Base-by-base conservation (phyloP, 2,888 invertebrate genomes). In the Thumatha senex region DNA sequence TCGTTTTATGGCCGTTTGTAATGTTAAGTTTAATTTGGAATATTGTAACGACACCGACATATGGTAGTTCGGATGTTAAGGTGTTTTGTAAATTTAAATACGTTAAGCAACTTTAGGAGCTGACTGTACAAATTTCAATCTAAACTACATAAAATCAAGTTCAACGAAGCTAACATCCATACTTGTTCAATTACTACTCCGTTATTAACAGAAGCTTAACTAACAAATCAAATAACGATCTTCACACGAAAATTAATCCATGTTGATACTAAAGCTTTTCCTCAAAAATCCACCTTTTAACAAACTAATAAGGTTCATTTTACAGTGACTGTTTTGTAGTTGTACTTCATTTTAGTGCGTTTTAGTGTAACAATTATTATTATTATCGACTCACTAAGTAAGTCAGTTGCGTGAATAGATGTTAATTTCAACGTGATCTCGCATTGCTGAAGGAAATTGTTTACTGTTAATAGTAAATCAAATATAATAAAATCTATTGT, bases 371-470 rank as follows among this genome's bases (percentile, higher is more conserved):
- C 60, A 70, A 70, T 71, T 68, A 70, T 58, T 68, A 65, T 63
- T 63, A 72, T 82, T 82, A 82, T 74, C 80, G 53, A 54, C 33
- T 48, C 36, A 65, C 75, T 80, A 80, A 82, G 69, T 77, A 80
- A 74, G 73, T 75, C 70, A 64, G 70, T 67, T 58, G 54, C 69
- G 74, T 72, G 66, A 75, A 77, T 74, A 74, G 74, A 70, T 76
- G 81, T 74, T 82, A 82, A 78, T 76, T 58, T 65, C 57, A 63
- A 69, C 63, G 63, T 68, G 61, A 58, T 61, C 59, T 51, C 52
- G 47, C 50, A 48, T 44, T 58, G 51, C 51, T 41, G 40, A 36
- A 2, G 39, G 36, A 40, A 40, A 9, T 24, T 33, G 13, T 15
- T 18, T 46, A 56, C 15, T 42, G 29, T 36, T 7, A 35, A 35